phyloP scores from a whole-genome alignment of 1,140 invertebrate species.

The Apis mellifera region DNA sequence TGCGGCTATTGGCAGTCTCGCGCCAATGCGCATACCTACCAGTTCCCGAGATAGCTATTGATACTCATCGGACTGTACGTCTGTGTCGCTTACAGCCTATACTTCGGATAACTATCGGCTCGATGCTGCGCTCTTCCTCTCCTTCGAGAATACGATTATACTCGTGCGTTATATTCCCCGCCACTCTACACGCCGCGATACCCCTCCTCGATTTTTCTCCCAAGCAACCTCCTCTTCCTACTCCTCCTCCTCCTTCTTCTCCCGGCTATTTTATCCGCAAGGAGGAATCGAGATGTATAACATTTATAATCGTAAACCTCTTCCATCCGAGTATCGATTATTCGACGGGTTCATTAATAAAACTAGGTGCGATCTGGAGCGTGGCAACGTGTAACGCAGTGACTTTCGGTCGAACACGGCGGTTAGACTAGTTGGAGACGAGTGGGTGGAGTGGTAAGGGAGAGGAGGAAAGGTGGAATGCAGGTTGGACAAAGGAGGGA shows the following conservation, averaged over 20 bases:
- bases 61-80: conserved; percentile 54
- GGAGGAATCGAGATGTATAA: conserved; percentile 9
- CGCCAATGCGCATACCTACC: conserved; percentile 47
- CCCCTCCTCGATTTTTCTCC: conserved; percentile 5
- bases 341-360: conserved; percentile 58
- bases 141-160: conserved; percentile 54
- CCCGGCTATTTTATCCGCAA: conserved; percentile 29
- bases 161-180: conserved; percentile 41
- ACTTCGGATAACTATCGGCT: conserved; percentile 52
- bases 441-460: background rate
- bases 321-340: conserved; percentile 53
- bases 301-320: conserved; percentile 32
- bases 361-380: conserved; percentile 40
- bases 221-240: background rate
- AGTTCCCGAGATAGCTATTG: conserved; percentile 54
- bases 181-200: conserved; percentile 37
- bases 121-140: background rate
- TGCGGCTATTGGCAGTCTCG: conserved; percentile 28
- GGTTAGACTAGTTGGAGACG: background rate
- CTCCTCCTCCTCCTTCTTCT: background rate
- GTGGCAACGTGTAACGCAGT: conserved; percentile 26
- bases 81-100: conserved; percentile 43
- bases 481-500: background rate
- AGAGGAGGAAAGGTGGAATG: background rate
- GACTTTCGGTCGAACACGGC: conserved; percentile 36